Conservation (phyloP, 2,797 vertebrate species). For the Lepilemur ruficaudatus region DNA sequence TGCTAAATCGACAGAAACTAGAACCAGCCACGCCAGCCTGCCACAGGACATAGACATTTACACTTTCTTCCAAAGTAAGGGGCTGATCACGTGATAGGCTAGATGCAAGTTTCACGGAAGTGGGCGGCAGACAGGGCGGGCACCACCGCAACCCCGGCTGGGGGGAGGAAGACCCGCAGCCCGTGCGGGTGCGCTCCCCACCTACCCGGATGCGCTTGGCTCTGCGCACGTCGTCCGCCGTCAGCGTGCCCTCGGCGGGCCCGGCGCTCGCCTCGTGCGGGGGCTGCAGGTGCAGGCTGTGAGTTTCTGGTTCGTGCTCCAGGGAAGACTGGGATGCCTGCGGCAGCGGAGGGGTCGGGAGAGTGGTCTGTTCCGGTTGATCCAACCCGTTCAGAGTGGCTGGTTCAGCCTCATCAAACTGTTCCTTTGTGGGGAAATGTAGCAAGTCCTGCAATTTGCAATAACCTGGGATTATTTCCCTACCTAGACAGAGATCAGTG, state of each 20-base stretch:
- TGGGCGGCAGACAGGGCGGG: background rate
- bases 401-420: conserved; percentile 88
- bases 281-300: conserved; percentile 81
- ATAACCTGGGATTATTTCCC: conserved; percentile 76
- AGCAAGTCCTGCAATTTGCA: conserved; percentile 90
- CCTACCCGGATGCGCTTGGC: conserved; percentile 96
- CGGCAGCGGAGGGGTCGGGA: conserved; percentile 71
- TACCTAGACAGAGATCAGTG: conserved; percentile 52
- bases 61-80: background rate
- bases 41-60: background rate
- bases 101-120: background rate
- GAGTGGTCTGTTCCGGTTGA: conserved; percentile 85
- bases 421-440: conserved; percentile 89
- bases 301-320: conserved; percentile 80
- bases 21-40: conserved; percentile 39
- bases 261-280: conserved; percentile 85
- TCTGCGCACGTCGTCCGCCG: conserved; percentile 94
- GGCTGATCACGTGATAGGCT: background rate
- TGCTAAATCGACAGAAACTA: background rate
- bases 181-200: background rate
- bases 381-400: conserved; percentile 91
- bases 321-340: conserved; percentile 72
- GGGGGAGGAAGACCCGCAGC: no score
- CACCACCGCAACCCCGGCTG: background rate
- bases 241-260: conserved; percentile 87